A percentile compares a stretch with the other conserved stretches of the same genome.
These are phyloP conservation scores for Maniola jurtina DNA, from an alignment of 1,140 invertebrate genomes.

Conservation along the genomic window DNA sequence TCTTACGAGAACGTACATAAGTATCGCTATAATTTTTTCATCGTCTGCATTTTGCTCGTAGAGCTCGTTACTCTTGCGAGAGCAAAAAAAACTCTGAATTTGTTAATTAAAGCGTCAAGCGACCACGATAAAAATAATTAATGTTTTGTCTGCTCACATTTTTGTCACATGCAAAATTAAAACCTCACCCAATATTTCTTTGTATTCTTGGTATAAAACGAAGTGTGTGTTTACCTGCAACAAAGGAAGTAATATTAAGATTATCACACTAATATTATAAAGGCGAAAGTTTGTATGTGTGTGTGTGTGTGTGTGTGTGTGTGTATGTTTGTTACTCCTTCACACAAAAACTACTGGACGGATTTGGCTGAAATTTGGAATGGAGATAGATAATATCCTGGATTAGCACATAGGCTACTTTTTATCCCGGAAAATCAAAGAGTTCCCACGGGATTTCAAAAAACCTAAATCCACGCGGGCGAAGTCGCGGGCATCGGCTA, in stretches of 20 bases:
- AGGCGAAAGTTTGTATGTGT: too few species aligned
- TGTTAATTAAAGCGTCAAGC: conserved; percentile 33
- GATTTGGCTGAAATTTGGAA: too few species aligned
- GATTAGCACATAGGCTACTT: too few species aligned
- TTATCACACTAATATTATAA: too few species aligned
- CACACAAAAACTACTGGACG: too few species aligned
- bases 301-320: too few species aligned
- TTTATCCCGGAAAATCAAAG: too few species aligned
- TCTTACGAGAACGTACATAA: not conserved
- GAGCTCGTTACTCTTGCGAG: conserved; percentile 25
- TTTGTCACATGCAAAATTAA: conserved; percentile 19
- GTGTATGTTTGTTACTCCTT: too few species aligned
- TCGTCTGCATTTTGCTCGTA: conserved; percentile 25
- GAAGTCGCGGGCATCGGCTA: too few species aligned
- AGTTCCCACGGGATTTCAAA: too few species aligned
- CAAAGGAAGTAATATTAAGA: conserved; percentile 32
- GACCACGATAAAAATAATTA: conserved; percentile 29
- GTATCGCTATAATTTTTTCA: conserved; percentile 29
- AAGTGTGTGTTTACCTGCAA: conserved; percentile 45
- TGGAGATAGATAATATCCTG: too few species aligned
- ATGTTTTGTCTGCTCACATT: conserved; percentile 31
- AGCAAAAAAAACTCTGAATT: conserved; percentile 29
- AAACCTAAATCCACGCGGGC: too few species aligned
- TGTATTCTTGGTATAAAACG: conserved; percentile 19
- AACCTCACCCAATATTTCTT: conserved; percentile 42